phyloP scores from a whole-genome alignment of 2,113 vertebrate genomes.

The Urocolius indicus region DNA sequence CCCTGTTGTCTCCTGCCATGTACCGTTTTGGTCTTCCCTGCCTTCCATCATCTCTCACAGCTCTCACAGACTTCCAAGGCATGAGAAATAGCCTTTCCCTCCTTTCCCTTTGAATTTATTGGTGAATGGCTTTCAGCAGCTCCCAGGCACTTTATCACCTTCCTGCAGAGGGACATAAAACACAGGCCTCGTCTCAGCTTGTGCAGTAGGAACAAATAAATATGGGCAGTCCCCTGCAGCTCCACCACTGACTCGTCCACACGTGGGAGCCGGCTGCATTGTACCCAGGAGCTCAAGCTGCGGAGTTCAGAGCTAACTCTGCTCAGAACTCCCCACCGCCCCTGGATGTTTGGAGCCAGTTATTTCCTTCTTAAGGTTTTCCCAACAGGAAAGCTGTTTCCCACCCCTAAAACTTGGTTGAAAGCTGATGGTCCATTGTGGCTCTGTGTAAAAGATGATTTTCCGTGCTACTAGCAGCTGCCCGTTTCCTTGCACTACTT shows the following conservation, averaged over 20 bases:
- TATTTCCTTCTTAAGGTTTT: conserved; percentile 16
- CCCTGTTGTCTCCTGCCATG: neutral
- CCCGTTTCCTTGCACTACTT: fast-evolving
- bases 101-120: conserved; percentile 36
- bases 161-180: conserved; percentile 52
- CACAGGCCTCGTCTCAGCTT: neutral
- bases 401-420: neutral
- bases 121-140: neutral
- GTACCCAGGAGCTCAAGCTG: neutral
- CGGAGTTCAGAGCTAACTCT: neutral
- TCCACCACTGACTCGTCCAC: neutral
- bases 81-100: neutral
- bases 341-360: conserved; percentile 35
- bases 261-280: neutral
- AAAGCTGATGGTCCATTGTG: neutral
- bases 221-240: conserved; percentile 38
- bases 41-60: neutral
- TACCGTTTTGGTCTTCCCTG: fast-evolving
- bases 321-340: neutral
- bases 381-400: conserved; percentile 17
- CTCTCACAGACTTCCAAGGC: neutral
- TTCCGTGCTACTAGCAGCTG: neutral
- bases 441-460: neutral
- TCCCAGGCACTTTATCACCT: conserved; percentile 42
- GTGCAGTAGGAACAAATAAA: conserved; percentile 35